These are phyloP conservation scores for Irena cyanogastra DNA, from an alignment of 2,113 vertebrate species.

Conservation along the genomic window DNA sequence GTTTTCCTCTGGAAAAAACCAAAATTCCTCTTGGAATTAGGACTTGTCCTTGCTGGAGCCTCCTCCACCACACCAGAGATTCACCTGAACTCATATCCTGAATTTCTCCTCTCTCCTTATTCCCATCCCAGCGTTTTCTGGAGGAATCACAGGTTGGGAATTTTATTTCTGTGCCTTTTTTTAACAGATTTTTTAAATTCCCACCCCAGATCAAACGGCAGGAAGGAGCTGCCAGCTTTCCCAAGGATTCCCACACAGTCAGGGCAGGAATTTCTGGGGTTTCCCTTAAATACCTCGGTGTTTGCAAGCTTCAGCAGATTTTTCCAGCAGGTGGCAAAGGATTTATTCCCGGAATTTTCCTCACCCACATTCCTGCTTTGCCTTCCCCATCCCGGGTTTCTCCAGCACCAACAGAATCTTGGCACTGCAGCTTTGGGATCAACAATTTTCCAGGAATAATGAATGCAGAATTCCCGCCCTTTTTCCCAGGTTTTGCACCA, in stretches of 20 bases:
- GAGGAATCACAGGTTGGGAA: neutral
- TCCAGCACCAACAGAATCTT: neutral
- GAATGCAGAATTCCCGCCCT: neutral
- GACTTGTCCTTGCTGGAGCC: neutral
- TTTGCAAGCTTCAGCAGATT: neutral
- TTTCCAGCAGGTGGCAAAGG: neutral
- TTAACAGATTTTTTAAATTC: neutral
- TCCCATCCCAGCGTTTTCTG: neutral
- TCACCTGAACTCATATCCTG: neutral
- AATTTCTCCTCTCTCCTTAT: neutral
- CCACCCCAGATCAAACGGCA: neutral
- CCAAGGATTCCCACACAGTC: neutral
- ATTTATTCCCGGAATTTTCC: neutral
- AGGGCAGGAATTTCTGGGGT: neutral
- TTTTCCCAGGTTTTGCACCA: neutral
- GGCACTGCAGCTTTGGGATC: neutral
- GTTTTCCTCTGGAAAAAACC: neutral
- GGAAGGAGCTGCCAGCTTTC: slow-evolving; percentile 1
- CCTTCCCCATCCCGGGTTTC: neutral
- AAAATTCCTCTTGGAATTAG: neutral
- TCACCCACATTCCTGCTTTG: neutral
- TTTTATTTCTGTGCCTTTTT: neutral
- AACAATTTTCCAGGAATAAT: neutral
- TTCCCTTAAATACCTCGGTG: neutral
- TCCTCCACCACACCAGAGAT: neutral